Conservation (phyloP, 37 sponge, comb jelly and placozoan genomes). For the Ianthella basta region DNA sequence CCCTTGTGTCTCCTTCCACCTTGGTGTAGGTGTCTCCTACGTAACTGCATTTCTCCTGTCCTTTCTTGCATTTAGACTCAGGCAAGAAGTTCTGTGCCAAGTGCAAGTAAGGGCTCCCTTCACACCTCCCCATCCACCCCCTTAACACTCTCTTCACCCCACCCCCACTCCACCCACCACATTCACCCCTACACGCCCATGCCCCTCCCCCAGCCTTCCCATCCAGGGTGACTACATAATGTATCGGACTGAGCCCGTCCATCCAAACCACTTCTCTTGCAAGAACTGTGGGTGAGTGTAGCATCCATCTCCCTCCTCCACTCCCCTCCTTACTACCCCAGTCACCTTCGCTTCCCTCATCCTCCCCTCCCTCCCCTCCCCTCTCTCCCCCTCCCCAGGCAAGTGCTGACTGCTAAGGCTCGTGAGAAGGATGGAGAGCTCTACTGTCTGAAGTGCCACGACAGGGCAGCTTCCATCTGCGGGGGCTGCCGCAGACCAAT, state of each 20-base stretch:
- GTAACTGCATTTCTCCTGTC: neutral
- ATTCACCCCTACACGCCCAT: too few species aligned
- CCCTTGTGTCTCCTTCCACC: neutral
- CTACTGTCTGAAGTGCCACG: slow-evolving; percentile 95
- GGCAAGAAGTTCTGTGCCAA: slow-evolving; percentile 85
- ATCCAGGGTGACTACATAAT: slow-evolving; percentile 88
- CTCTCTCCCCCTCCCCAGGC: slow-evolving; percentile 46
- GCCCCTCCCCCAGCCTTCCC: slow-evolving; percentile 65
- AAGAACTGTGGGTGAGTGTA: slow-evolving; percentile 76
- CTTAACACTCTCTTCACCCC: too few species aligned
- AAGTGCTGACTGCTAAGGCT: slow-evolving; percentile 71
- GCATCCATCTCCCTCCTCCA: neutral
- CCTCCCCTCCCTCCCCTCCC: neutral
- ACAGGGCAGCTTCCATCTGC: slow-evolving; percentile 90
- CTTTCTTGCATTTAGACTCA: slow-evolving; percentile 33
- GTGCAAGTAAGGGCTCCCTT: slow-evolving; percentile 76
- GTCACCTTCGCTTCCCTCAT: neutral
- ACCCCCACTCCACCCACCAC: neutral
- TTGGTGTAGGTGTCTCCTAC: neutral
- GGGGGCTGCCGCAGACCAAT: slow-evolving; percentile 92
- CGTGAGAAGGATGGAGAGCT: slow-evolving; percentile 84
- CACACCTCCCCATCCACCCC: neutral
- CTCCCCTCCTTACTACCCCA: neutral
- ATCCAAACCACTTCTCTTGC: slow-evolving; percentile 96
- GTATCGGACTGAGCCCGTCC: slow-evolving; percentile 81